Conservation (phyloP, 2,888 invertebrate genomes). For the Pogonocherus hispidulus region DNA sequence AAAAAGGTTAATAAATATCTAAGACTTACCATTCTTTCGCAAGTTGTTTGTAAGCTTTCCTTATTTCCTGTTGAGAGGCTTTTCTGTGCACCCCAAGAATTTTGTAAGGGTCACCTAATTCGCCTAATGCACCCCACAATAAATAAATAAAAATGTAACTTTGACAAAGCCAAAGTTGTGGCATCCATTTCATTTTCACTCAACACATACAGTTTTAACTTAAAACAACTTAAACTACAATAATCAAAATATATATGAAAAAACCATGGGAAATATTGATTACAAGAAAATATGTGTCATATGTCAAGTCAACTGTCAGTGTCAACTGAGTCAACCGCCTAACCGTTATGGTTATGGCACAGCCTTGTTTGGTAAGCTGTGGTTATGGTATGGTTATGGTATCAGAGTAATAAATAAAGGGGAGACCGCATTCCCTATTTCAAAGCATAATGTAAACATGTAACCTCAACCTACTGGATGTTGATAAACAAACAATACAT, state of each 20-base stretch:
- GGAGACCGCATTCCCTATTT: no score
- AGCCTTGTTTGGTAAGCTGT: no score
- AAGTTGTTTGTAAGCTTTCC: conserved; percentile 89
- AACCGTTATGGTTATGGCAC: no score
- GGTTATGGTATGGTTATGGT: no score
- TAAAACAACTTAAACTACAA: conserved; percentile 25
- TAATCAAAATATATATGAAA: conserved; percentile 29
- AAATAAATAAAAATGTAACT: conserved; percentile 52
- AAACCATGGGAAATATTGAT: conserved; percentile 51
- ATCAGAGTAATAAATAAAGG: no score
- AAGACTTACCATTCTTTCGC: conserved; percentile 93
- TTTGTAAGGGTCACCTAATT: conserved; percentile 82
- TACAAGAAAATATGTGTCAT: conserved; percentile 50
- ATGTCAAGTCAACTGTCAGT: conserved; percentile 43
- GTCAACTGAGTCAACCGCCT: conserved; percentile 15
- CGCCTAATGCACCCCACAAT: conserved; percentile 48
- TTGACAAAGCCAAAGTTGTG: conserved; percentile 58
- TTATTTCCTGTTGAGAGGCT: conserved; percentile 85
- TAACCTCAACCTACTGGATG: no score
- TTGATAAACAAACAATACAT: no score
- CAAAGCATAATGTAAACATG: no score
- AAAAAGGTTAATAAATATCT: no score
- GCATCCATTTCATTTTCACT: conserved; percentile 63
- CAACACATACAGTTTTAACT: conserved; percentile 41
- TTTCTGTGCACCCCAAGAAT: conserved; percentile 83